phyloP scores from a whole-genome alignment of 2,113 vertebrate species.

The Coptodon rendalli region DNA sequence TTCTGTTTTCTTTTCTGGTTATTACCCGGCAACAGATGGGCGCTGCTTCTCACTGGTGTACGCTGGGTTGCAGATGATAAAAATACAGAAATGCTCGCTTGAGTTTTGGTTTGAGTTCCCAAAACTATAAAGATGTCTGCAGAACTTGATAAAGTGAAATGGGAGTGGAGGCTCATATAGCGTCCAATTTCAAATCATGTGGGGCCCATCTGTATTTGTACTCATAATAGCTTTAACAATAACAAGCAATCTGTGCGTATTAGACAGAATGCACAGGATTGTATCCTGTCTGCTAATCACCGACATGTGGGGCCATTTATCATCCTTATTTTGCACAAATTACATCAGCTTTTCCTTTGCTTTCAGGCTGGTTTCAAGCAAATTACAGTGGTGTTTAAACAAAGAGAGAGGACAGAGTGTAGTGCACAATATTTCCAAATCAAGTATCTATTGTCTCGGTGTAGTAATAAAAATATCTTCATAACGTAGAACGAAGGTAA shows the following conservation, averaged over 20 bases:
- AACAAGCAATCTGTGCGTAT: background rate
- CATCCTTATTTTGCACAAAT: background rate
- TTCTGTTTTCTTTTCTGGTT: conserved; percentile 8
- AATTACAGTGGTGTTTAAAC: background rate
- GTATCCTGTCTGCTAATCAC: background rate
- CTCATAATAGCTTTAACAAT: background rate
- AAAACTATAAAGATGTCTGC: background rate
- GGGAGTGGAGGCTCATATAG: background rate
- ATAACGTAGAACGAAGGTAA: background rate
- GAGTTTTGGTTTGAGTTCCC: background rate
- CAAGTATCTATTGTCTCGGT: background rate
- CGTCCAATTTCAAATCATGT: background rate
- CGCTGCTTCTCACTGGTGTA: background rate
- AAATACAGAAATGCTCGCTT: background rate
- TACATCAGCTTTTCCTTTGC: background rate
- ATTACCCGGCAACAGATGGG: conserved; percentile 30
- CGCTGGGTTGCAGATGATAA: background rate
- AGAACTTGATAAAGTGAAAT: background rate
- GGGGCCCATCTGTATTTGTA: background rate
- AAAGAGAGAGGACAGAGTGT: background rate
- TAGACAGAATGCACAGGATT: background rate
- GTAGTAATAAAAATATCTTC: background rate
- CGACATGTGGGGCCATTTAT: background rate
- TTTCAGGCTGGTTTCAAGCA: background rate
- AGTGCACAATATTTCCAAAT: background rate